Percentiles rank a stretch among this genome's conserved stretches.
Conservation (phyloP, 2,888 invertebrate species). For the Zele albiditarsus region DNA sequence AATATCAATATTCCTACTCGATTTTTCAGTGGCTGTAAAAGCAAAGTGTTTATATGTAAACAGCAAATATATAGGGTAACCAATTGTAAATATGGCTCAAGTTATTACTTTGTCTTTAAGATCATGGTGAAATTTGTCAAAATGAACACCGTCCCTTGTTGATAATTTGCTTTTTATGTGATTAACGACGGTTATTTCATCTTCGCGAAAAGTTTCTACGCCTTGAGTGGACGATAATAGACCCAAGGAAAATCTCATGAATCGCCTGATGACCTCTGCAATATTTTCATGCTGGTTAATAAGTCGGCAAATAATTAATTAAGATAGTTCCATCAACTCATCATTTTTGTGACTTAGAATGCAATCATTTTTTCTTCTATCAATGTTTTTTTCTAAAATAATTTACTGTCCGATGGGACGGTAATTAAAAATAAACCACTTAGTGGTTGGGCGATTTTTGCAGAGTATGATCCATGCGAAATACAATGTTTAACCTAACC, state of each 20-base stretch:
- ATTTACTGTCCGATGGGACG: too few relatives aligned
- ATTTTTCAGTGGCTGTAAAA: conserved; percentile 63
- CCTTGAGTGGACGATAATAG: conserved; percentile 66
- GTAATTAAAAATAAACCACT: too few relatives aligned
- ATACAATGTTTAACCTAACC: conserved; percentile 57
- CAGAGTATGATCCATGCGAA: not conserved
- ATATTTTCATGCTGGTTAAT: not conserved
- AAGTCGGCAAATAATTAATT: not conserved
- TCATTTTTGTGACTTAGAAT: too few relatives aligned
- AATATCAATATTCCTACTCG: conserved; percentile 63
- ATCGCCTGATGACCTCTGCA: conserved; percentile 62
- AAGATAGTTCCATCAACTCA: not conserved
- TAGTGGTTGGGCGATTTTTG: too few relatives aligned
- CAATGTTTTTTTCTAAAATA: too few relatives aligned
- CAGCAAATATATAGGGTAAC: not conserved
- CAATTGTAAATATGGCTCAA: not conserved
- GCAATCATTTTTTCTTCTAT: too few relatives aligned
- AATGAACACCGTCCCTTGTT: conserved; percentile 59
- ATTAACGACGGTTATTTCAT: conserved; percentile 64
- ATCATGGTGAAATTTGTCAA: conserved; percentile 68
- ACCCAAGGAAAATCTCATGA: conserved; percentile 64
- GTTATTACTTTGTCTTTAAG: conserved; percentile 65
- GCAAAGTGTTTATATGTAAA: not conserved
- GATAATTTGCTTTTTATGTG: conserved; percentile 67
- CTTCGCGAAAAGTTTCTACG: conserved; percentile 62